Base-by-base conservation (phyloP, 1,140 invertebrate genomes). In the Amyelois transitella region DNA sequence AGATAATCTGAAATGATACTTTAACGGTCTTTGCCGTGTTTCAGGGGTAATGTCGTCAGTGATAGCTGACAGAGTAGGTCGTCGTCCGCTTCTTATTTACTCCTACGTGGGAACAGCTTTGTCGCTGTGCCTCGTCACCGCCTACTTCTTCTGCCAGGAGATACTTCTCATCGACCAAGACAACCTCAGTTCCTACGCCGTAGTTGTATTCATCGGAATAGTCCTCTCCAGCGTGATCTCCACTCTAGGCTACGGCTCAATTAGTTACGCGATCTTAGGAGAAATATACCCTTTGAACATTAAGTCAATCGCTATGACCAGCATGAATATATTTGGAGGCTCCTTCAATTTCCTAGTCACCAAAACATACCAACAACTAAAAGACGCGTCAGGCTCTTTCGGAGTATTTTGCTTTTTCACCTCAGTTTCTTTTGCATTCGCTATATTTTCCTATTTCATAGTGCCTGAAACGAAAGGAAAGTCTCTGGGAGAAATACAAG, bases 21-120 rank as follows among this genome's bases (percentile, higher is more conserved):
- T 10, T 57, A 51, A 43, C 55, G 57, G 50, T 21, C 51, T 45
- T 24, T 24, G 3, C 8, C 22, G 19, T 44, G n/a, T 69, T 77
- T 49, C 90, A 45, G 93, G 92, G 48, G 48, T 80, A 12, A 66
- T 91, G 1, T 91, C 92, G 20, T 89, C 91, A 1, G 51, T 93
- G 14, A 71, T 95, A 18, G 92, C 96, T 54, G 95, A 96, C 69
- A 90, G 86, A 58, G 82, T 92, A 2, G 95, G 95, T 1, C 87
- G 94, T 53, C 89, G 92, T 38, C 83, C 92, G 12, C 75, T 96
- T 0, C 76, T 96, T 0, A 69, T 94, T 1, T 58, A 89, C 43
- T 93, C 92, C 0, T 89, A 83, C 58, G 50, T 71, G 4, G 88
- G 88, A 17, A 65, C 84, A 1, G 91, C 89, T 0, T 66, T 89